Evolutionary conservation across 2,113 vertebrate species (phyloP).

Genomic region (Noctilio leporinus): DNA sequence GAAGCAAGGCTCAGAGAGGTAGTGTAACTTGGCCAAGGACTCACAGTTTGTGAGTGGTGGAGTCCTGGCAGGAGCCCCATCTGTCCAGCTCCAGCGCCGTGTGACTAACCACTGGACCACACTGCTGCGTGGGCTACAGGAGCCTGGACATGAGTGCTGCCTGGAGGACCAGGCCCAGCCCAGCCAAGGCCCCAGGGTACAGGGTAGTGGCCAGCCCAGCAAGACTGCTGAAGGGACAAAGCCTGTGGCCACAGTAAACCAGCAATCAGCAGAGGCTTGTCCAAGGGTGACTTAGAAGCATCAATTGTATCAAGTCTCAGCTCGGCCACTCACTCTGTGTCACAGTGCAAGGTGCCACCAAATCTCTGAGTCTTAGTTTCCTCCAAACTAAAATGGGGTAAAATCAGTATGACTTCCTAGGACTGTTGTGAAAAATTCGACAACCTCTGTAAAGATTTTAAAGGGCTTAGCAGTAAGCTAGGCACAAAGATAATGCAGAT

Average conservation of each 20-base stretch:
- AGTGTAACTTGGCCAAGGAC: not conserved
- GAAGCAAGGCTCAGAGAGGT: not conserved
- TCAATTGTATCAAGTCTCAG: not conserved
- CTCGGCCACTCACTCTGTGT: not conserved
- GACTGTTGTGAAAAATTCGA: not conserved
- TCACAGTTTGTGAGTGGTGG: not conserved
- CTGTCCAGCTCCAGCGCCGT: not conserved
- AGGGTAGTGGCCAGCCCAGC: not conserved
- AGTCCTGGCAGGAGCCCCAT: rapidly evolving
- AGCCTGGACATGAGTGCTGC: not conserved
- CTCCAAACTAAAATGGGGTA: not conserved
- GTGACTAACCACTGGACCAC: rapidly evolving
- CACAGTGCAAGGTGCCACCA: not conserved
- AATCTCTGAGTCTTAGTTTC: not conserved
- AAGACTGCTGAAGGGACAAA: not conserved
- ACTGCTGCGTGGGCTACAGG: not conserved
- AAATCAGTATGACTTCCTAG: not conserved
- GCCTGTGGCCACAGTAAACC: not conserved
- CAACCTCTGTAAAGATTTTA: not conserved
- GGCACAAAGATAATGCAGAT: not conserved
- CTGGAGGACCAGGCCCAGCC: not conserved
- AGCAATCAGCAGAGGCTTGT: not conserved
- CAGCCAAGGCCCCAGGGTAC: not conserved
- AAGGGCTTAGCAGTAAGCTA: not conserved
- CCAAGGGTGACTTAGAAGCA: not conserved